Evolutionary conservation across 2,797 vertebrate genomes (phyloP).

Genomic region (Acanthurus lineatus): DNA sequence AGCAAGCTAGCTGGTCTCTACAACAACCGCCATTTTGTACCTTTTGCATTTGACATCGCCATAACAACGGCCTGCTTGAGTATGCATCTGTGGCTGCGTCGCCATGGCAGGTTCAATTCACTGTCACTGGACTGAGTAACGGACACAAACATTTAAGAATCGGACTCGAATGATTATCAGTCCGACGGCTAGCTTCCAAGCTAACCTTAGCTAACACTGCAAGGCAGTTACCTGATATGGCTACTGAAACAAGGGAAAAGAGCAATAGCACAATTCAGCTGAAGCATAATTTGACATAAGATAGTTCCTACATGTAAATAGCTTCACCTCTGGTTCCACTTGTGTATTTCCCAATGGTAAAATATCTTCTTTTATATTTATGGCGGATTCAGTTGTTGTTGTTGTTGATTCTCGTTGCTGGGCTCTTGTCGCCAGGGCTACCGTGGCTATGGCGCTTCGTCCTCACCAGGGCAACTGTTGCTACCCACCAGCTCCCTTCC

Average conservation of each 20-base stretch:
- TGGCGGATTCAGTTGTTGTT: conserved; percentile 89
- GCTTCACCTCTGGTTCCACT: conserved; percentile 85
- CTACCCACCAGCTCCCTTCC: conserved; percentile 91
- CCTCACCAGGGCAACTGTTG: conserved; percentile 99
- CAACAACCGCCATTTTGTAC: conserved; percentile 91
- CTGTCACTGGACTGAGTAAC: conserved; percentile 59
- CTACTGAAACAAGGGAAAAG: conserved; percentile 80
- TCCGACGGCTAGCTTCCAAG: conserved; percentile 64
- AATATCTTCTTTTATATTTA: conserved; percentile 83
- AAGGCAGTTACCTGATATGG: conserved; percentile 76
- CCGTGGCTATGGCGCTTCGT: conserved; percentile 99
- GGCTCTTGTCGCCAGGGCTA: conserved; percentile 99
- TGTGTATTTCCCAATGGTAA: conserved; percentile 81
- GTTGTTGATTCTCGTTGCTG: conserved; percentile 96
- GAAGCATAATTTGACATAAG: conserved; percentile 67
- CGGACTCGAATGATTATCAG: conserved; percentile 58
- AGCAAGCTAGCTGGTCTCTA: conserved; percentile 81
- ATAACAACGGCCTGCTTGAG: conserved; percentile 88
- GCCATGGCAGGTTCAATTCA: conserved; percentile 71
- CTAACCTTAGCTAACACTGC: conserved; percentile 71
- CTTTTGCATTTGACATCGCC: conserved; percentile 90
- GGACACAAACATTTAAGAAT: conserved; percentile 50
- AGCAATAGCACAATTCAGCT: conserved; percentile 75
- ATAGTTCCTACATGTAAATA: conserved; percentile 65
- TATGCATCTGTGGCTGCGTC: conserved; percentile 78